These are phyloP conservation scores for Dermochelys coriacea DNA, from an alignment of 2,797 vertebrate genomes.

Conservation along the genomic window DNA sequence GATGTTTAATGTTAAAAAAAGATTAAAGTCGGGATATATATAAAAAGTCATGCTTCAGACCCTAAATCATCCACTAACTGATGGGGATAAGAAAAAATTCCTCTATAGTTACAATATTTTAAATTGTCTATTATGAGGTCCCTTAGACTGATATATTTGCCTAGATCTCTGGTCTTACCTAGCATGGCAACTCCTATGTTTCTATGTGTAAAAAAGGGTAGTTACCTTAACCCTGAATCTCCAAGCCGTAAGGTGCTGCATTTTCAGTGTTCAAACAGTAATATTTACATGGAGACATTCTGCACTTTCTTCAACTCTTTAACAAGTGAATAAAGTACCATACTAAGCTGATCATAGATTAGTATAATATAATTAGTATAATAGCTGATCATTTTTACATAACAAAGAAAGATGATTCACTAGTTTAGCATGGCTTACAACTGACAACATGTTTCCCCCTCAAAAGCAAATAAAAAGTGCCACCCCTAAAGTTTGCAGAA, in stretches of 20 bases:
- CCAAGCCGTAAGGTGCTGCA: rapidly evolving
- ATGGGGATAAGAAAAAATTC: neutral
- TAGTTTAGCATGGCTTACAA: rapidly evolving
- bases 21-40: neutral
- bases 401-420: neutral
- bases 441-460: rapidly evolving
- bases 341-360: rapidly evolving
- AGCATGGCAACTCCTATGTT: neutral
- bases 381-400: too few relatives aligned
- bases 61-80: neutral
- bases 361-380: too few relatives aligned
- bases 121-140: neutral
- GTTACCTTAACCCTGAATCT: neutral
- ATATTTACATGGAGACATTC: neutral
- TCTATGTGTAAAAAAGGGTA: rapidly evolving
- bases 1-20: neutral
- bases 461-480: neutral
- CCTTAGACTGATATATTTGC: neutral
- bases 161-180: neutral
- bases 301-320: neutral
- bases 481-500: neutral
- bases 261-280: neutral
- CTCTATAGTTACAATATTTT: neutral
- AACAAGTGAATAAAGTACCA: neutral
- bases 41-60: neutral